A percentile compares a stretch with the other conserved stretches of the same genome.
phyloP scores from a whole-genome alignment of 2,888 invertebrate species.

The Plagodis dolabraria region DNA sequence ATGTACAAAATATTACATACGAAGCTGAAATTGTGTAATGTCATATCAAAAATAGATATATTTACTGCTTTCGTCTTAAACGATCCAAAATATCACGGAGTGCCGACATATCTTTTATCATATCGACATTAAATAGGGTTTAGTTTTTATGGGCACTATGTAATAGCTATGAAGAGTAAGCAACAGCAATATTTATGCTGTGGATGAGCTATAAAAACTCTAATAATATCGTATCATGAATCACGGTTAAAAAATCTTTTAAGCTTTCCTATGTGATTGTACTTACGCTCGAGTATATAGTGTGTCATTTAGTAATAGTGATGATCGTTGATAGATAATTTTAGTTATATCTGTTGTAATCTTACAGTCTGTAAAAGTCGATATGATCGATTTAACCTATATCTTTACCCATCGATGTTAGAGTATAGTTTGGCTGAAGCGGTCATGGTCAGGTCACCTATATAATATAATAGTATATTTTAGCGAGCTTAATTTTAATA shows the following conservation, averaged over 20 bases:
- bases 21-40: too few relatives aligned
- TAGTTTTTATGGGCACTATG: constrained; percentile 53
- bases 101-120: constrained; percentile 64
- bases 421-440: too few relatives aligned
- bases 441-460: too few relatives aligned
- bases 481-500: too few relatives aligned
- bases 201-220: constrained; percentile 51
- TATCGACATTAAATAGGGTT: constrained; percentile 62
- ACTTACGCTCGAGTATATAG: constrained; percentile 14
- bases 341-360: too few relatives aligned
- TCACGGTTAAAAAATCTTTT: constrained; percentile 22
- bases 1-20: too few relatives aligned
- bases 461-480: too few relatives aligned
- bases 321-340: constrained; percentile 15
- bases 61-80: constrained; percentile 13
- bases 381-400: constrained; percentile 5
- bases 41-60: constrained; percentile 16
- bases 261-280: constrained; percentile 28
- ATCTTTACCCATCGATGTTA: constrained; percentile 8
- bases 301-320: constrained; percentile 37
- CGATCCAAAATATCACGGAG: constrained; percentile 17
- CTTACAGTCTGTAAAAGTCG: background rate
- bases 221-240: constrained; percentile 42
- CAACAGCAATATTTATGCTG: constrained; percentile 48
- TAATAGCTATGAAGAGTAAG: constrained; percentile 49